A percentile compares a stretch with the other conserved stretches of the same genome.
Conservation (phyloP, 2,888 invertebrate genomes). For the Omphaloscelis lunosa region DNA sequence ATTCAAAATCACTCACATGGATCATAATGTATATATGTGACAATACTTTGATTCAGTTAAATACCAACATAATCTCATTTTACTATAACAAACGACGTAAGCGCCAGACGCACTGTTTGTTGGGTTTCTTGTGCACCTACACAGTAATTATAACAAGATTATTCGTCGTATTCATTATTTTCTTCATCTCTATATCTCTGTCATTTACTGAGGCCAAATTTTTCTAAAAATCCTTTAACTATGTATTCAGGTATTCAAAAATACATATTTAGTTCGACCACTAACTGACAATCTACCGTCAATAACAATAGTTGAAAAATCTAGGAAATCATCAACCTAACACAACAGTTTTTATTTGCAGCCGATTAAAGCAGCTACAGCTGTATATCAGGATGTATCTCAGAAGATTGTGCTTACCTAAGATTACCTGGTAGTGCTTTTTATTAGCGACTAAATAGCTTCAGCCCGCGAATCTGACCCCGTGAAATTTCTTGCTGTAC, state of each 20-base stretch:
- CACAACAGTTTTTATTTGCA: not conserved
- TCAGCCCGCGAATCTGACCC: no score
- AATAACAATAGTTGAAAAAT: not conserved
- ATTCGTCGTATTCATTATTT: not conserved
- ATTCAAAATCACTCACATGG: slow-evolving; percentile 27
- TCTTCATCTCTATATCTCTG: no score
- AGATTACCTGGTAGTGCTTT: not conserved
- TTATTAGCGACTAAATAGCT: not conserved
- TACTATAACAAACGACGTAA: slow-evolving; percentile 53
- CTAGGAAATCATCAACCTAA: not conserved
- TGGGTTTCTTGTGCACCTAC: slow-evolving; percentile 4
- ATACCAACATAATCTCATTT: slow-evolving; percentile 44
- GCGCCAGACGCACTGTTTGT: slow-evolving; percentile 32
- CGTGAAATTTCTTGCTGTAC: no score
- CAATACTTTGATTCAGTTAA: slow-evolving; percentile 38
- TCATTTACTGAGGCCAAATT: not conserved
- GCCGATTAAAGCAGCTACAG: not conserved
- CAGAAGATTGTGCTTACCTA: not conserved
- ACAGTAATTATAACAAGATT: not conserved
- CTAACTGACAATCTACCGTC: not conserved
- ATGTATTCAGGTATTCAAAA: not conserved
- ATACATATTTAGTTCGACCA: not conserved
- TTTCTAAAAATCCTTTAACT: not conserved
- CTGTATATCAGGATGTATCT: not conserved
- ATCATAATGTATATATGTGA: slow-evolving; percentile 26